phyloP scores from a whole-genome alignment of 2,113 vertebrate species.

The Echinops telfairi region DNA sequence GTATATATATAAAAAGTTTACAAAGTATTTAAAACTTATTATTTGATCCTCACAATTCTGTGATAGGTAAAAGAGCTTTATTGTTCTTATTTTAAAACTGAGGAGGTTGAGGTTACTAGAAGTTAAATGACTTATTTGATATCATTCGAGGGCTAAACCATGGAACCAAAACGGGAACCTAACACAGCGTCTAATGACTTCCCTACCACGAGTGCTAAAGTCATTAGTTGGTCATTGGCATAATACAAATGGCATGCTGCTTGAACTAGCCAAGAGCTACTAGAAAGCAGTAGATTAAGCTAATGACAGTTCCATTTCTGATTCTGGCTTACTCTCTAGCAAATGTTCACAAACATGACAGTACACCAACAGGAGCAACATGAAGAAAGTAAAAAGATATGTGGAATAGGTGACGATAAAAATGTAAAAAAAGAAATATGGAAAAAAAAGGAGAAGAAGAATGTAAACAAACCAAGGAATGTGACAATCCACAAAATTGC shows the following conservation, averaged over 20 bases:
- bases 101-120: neutral
- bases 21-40: conserved; percentile 35
- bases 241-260: neutral
- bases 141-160: neutral
- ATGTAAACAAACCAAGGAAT: neutral
- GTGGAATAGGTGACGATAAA: too few relatives aligned
- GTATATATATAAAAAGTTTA: neutral
- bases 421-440: too few relatives aligned
- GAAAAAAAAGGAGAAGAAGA: too few relatives aligned
- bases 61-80: conserved; percentile 12
- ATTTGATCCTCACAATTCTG: neutral
- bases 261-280: neutral
- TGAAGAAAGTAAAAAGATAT: neutral
- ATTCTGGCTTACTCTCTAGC: neutral
- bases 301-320: neutral
- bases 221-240: neutral
- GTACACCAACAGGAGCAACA: neutral
- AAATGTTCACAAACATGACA: neutral
- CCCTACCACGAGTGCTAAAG: neutral
- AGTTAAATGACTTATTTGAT: conserved; percentile 13
- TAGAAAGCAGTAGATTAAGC: neutral
- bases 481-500: neutral
- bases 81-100: neutral
- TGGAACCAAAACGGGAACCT: neutral
- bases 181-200: conserved; percentile 16